These are phyloP conservation scores for Rallus limicola DNA, from an alignment of 2,113 vertebrate genomes.

Conservation along the genomic window DNA sequence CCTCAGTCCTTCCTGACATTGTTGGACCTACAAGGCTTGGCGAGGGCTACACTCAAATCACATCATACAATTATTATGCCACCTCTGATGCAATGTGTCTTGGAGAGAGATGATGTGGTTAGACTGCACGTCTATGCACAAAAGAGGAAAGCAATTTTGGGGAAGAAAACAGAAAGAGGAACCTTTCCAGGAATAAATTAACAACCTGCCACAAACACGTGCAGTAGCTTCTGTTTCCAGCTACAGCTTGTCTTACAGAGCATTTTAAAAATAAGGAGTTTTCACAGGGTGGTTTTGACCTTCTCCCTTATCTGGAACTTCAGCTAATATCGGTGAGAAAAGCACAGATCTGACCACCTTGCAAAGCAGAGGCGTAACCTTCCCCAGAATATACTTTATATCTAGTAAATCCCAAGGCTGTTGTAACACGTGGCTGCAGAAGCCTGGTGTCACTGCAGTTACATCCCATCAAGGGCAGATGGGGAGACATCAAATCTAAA, in stretches of 20 bases:
- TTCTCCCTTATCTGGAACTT: background rate
- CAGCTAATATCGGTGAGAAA: background rate
- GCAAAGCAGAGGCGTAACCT: background rate
- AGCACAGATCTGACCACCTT: background rate
- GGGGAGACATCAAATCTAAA: background rate
- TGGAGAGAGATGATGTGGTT: background rate
- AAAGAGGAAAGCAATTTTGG: background rate
- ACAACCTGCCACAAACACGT: background rate
- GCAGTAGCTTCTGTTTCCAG: background rate
- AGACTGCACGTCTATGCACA: background rate
- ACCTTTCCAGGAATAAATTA: constrained; percentile 12
- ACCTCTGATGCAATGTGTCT: background rate
- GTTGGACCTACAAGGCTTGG: background rate
- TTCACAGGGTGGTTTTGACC: background rate
- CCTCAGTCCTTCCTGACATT: background rate
- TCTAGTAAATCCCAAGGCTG: background rate
- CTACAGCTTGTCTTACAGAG: background rate
- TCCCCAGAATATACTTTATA: background rate
- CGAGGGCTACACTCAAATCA: background rate
- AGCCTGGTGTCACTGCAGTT: rapidly evolving
- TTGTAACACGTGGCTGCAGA: background rate
- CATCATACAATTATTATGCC: background rate
- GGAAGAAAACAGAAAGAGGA: constrained; percentile 13
- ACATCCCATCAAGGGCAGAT: background rate
- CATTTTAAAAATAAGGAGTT: background rate